Percentiles rank a stretch among this genome's conserved stretches.
Conservation (phyloP, 2,797 vertebrate species). For the Sitta carolinensis region DNA sequence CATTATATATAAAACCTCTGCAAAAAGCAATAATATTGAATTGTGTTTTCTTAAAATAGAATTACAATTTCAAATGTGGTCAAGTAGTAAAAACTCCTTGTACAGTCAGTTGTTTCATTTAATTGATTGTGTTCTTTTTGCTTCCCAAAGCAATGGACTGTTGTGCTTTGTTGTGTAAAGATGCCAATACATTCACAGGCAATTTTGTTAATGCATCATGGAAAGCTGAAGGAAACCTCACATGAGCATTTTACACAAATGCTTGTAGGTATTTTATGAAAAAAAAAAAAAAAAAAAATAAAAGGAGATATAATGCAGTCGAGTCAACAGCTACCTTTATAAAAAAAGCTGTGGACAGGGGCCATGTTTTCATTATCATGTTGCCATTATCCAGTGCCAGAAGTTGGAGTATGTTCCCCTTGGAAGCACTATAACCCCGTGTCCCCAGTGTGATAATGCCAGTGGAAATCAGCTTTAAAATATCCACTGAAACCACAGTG, state of each 20-base stretch:
- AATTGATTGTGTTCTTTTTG: not conserved
- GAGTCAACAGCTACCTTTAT: not conserved
- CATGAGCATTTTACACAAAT: not conserved
- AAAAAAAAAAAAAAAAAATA: not conserved
- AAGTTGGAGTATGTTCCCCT: not conserved
- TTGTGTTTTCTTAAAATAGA: not conserved
- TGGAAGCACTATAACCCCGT: not conserved
- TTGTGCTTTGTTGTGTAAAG: not conserved
- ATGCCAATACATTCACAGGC: not conserved
- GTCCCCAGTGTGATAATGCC: not conserved
- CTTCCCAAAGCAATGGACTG: not conserved
- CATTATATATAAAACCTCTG: not conserved
- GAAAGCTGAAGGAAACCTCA: not conserved
- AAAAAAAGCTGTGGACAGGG: not conserved
- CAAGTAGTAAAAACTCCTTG: not conserved
- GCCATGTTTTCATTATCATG: not conserved
- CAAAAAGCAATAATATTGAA: not conserved
- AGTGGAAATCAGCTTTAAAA: not conserved
- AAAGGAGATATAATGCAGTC: not conserved
- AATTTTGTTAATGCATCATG: not conserved
- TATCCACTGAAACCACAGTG: not conserved
- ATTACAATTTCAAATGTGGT: not conserved
- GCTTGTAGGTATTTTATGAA: not conserved
- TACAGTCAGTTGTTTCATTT: not conserved
- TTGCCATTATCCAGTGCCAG: not conserved